These are phyloP conservation scores for Campylomormyrus tamandua DNA, from an alignment of 2,113 vertebrate species.

Conservation along the genomic window DNA sequence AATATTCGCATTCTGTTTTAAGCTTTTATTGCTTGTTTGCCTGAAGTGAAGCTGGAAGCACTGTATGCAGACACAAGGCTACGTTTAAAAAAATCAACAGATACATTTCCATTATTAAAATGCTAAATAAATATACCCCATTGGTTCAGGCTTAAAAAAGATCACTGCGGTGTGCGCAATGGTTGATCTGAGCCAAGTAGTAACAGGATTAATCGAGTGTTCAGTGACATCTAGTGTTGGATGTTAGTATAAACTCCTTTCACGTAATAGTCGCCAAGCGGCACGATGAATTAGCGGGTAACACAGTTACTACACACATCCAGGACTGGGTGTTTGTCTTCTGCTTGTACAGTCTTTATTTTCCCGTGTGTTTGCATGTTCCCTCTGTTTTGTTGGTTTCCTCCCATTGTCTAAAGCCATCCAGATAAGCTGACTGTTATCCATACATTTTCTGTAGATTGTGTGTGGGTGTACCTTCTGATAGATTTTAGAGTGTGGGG, in stretches of 20 bases:
- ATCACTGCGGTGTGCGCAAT: background rate
- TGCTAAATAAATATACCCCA: background rate
- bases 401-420: background rate
- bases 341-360: background rate
- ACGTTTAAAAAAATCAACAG: background rate
- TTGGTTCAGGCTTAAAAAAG: background rate
- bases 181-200: background rate
- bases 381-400: background rate
- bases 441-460: background rate
- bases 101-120: background rate
- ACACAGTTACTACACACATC: background rate
- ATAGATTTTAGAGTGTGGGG: background rate
- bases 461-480: background rate
- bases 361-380: background rate
- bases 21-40: background rate
- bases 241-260: background rate
- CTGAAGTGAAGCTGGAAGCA: background rate
- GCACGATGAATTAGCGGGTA: background rate
- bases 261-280: background rate
- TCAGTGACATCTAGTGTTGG: conserved; percentile 17
- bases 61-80: background rate
- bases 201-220: background rate
- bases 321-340: background rate
- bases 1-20: background rate
- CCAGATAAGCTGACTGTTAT: background rate